Base-by-base conservation (phyloP, 2,797 vertebrate genomes). In the Melanogrammus aeglefinus region DNA sequence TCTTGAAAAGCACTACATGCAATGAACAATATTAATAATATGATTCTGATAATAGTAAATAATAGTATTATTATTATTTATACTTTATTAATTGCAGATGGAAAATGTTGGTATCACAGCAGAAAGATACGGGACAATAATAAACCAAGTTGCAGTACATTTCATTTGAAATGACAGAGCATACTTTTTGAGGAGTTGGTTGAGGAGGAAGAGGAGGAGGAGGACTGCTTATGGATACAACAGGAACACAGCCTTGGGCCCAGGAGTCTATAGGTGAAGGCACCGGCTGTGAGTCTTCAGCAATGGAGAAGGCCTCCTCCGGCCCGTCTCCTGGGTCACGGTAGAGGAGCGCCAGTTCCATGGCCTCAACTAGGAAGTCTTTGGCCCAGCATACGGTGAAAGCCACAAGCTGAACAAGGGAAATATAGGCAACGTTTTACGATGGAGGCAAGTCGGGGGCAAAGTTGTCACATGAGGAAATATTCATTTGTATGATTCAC, bases 241-340 rank as follows among this genome's bases (percentile, higher is more conserved):
- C 51, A 0, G 94, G 89, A 0, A 95, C 89, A 0, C 90, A 93
- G 36, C 96, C 94, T 84, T 90, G 87, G 0, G 94, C 92, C 94
- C 96, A 96, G 47, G 91, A 78, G 72, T 97, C 96, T 0, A 76
- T 76, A 1, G 24, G 0, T 1, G 87, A 47, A 0, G 93, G 81
- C 7, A 27, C 0, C 0, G 96, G 95, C 78, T 96, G 95, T 27
- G 89, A 84, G 0, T 96, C 95, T 83, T 96, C 94, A 0, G 81
- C 87, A 91, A 85, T 83, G 6, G 9, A 27, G 57, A 77, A 83
- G 63, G 88, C 85, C 81, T 92, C 90, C 0, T 76, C 85, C 0
- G 79, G 77, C 3, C 18, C 73, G 6, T 96, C 95, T 1, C 94
- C 95, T 41, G 91, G 88, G 1, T 97, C 96, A 36, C 92, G 83